Evolutionary conservation across 2,888 invertebrate genomes (phyloP).

Genomic region (Aphidius colemani): DNA sequence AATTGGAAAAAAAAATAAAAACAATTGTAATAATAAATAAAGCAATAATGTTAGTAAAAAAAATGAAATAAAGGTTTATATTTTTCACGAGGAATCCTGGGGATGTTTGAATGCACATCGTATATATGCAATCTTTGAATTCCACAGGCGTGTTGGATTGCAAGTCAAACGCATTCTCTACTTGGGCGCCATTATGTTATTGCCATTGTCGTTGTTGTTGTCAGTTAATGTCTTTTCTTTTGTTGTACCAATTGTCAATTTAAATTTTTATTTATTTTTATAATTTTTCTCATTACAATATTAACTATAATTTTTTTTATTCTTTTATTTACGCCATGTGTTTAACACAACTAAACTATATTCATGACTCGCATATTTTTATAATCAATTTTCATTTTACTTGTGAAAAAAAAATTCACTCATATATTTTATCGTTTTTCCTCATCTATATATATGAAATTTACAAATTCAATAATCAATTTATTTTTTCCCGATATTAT

Average conservation of each 20-base stretch:
- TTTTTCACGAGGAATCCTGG: conserved; percentile 46
- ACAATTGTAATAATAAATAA: conserved; percentile 32
- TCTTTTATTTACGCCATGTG: conserved; percentile 20
- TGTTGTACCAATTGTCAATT: conserved; percentile 25
- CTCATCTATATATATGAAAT: neutral
- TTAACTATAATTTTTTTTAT: neutral
- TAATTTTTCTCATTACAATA: conserved; percentile 11
- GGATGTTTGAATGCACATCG: conserved; percentile 49
- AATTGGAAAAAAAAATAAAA: conserved; percentile 39
- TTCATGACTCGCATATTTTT: conserved; percentile 25
- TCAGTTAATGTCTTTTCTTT: conserved; percentile 26
- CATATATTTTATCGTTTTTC: too few species aligned
- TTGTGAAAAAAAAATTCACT: neutral
- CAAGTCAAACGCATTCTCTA: conserved; percentile 56
- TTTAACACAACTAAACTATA: conserved; percentile 12
- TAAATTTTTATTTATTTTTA: conserved; percentile 12
- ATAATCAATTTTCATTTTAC: conserved; percentile 7
- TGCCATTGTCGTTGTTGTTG: conserved; percentile 36
- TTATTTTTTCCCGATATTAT: neutral
- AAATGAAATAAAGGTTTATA: conserved; percentile 38
- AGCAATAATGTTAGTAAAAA: neutral
- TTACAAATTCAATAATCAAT: neutral
- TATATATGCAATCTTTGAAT: conserved; percentile 45
- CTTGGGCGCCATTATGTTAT: conserved; percentile 51
- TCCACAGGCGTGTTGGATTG: conserved; percentile 55